Evolutionary conservation across 2,888 invertebrate species (phyloP).

Genomic region (Aporophyla lueneburgensis): DNA sequence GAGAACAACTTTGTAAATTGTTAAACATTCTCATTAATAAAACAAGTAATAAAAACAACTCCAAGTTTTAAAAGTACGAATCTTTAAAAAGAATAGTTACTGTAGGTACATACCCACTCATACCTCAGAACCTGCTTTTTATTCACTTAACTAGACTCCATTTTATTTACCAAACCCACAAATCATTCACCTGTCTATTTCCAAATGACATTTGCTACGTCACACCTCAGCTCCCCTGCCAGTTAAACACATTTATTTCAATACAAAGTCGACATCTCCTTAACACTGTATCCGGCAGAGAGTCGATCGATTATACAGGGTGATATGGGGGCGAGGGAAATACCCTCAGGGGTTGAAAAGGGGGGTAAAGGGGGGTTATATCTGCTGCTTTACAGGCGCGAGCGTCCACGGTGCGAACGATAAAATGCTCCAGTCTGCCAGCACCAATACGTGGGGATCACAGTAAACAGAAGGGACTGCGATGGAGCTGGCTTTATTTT

Average conservation of each 20-base stretch:
- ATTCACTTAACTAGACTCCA: neutral
- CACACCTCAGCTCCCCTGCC: constrained; percentile 18
- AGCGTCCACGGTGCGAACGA: constrained; percentile 71
- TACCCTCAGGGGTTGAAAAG: constrained; percentile 65
- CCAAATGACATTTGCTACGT: constrained; percentile 47
- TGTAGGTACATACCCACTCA: neutral
- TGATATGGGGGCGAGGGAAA: constrained; percentile 72
- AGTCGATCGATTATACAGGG: constrained; percentile 80
- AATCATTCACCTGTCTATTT: constrained; percentile 19
- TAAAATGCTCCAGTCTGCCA: constrained; percentile 69
- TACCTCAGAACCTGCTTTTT: neutral
- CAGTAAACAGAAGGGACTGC: constrained; percentile 31
- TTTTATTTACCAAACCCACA: constrained; percentile 14
- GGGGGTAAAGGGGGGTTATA: constrained; percentile 66
- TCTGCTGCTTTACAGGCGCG: constrained; percentile 76
- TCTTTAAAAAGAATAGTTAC: neutral
- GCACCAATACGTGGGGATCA: constrained; percentile 47
- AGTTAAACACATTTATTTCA: constrained; percentile 54
- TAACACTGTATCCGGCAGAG: constrained; percentile 70
- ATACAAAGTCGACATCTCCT: constrained; percentile 62
- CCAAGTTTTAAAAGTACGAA: neutral
- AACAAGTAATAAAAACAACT: constrained; percentile 17
- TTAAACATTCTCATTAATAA: constrained; percentile 49
- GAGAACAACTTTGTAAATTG: constrained; percentile 29
- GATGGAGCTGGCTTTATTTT: constrained; percentile 22